phyloP scores from a whole-genome alignment of 2,797 vertebrate genomes.

The Moxostoma hubbsi region DNA sequence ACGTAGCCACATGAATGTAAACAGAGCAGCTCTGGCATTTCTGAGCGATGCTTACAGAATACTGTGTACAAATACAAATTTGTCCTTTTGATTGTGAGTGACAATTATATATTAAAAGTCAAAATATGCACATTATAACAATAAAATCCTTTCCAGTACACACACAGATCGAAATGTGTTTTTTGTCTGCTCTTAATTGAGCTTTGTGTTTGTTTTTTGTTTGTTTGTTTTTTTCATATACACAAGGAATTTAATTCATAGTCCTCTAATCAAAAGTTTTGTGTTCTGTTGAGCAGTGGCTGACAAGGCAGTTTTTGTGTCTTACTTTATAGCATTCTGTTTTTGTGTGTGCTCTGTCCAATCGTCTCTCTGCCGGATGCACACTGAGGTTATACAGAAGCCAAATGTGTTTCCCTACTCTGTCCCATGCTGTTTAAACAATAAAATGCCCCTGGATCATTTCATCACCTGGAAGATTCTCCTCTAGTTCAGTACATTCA shows the following conservation, averaged over 20 bases:
- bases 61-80: conserved; percentile 75
- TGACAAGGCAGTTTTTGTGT: conserved; percentile 33
- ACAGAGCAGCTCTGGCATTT: conserved; percentile 66
- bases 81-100: conserved; percentile 83
- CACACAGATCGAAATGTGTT: conserved; percentile 49
- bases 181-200: conserved; percentile 36
- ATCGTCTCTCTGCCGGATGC: neutral
- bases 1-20: conserved; percentile 67
- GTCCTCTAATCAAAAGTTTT: neutral
- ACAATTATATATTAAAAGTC: conserved; percentile 79
- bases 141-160: conserved; percentile 85
- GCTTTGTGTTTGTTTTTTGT: conserved; percentile 12
- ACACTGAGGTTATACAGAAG: neutral
- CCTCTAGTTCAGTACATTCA: no score
- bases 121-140: conserved; percentile 84
- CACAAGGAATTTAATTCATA: neutral
- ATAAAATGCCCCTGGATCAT: neutral
- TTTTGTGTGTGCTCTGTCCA: conserved; percentile 11
- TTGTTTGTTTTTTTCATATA: neutral
- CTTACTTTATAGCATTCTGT: conserved; percentile 30
- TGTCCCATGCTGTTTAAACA: neutral
- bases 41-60: conserved; percentile 80
- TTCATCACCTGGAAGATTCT: neutral
- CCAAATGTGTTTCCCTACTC: neutral
- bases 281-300: conserved; percentile 18